Conservation (phyloP, 37 sponge, comb jelly and placozoan species). For the Chondrilla cf. caribensis region DNA sequence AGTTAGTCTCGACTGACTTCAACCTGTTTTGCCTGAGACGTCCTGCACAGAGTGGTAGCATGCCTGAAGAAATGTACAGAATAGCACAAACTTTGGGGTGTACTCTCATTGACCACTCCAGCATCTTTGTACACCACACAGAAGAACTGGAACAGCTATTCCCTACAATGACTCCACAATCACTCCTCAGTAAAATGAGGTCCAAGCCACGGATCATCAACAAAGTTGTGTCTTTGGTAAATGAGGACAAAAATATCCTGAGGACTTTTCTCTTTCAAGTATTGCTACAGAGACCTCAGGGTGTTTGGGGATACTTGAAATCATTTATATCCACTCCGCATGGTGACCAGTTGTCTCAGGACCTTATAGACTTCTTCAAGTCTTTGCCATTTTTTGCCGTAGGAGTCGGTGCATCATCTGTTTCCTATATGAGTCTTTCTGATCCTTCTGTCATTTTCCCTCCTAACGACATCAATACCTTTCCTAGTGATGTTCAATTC, state of each 20-base stretch:
- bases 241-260: neutral
- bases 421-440: slow-evolving; percentile 2
- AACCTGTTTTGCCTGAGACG: neutral
- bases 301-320: neutral
- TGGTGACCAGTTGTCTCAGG: too few species aligned
- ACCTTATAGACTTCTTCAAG: neutral
- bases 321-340: neutral
- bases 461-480: neutral
- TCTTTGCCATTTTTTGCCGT: slow-evolving; percentile 29
- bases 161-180: neutral
- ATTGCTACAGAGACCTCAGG: neutral
- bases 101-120: neutral
- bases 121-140: neutral
- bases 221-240: too few species aligned
- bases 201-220: too few species aligned
- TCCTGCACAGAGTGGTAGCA: neutral
- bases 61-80: neutral
- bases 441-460: slow-evolving; percentile 7
- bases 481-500: slow-evolving; percentile 6
- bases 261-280: neutral
- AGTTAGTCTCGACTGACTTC: too few species aligned
- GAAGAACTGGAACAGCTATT: neutral
- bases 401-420: slow-evolving; percentile 16
- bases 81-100: neutral
- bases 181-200: neutral